These are phyloP conservation scores for Pipistrellus pipistrellus DNA, from an alignment of 2,797 vertebrate genomes.

Conservation along the genomic window DNA sequence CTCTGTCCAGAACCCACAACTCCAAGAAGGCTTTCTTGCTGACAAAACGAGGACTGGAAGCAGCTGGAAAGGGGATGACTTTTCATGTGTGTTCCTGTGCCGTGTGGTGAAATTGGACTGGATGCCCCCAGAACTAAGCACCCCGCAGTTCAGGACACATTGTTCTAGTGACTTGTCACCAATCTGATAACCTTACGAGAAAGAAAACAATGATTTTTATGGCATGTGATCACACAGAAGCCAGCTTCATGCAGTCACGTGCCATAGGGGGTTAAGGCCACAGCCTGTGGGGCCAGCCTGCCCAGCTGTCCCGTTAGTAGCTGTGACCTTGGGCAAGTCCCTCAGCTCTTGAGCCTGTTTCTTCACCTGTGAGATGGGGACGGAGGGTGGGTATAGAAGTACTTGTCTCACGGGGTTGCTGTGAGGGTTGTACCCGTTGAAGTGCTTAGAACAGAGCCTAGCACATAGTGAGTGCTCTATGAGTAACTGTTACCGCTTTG, in stretches of 20 bases:
- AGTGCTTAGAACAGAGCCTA: background rate
- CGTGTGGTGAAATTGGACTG: background rate
- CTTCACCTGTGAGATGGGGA: background rate
- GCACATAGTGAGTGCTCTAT: rapidly evolving
- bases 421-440: rapidly evolving
- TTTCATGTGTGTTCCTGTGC: background rate
- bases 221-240: background rate
- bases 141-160: background rate
- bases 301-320: background rate
- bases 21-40: background rate
- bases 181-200: background rate
- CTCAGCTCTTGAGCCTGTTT: background rate
- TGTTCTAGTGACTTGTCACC: background rate
- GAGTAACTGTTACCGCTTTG: background rate
- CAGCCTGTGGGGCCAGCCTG: no score
- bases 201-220: background rate
- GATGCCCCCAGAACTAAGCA: background rate
- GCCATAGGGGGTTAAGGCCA: background rate
- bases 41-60: background rate
- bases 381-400: no score
- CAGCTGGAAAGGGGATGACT: background rate
- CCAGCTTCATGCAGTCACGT: rapidly evolving
- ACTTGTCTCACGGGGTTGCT: background rate
- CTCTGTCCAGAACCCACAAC: background rate
- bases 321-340: background rate